These are phyloP conservation scores for Itoplectis maculator DNA, from an alignment of 2,888 invertebrate species.

Conservation along the genomic window DNA sequence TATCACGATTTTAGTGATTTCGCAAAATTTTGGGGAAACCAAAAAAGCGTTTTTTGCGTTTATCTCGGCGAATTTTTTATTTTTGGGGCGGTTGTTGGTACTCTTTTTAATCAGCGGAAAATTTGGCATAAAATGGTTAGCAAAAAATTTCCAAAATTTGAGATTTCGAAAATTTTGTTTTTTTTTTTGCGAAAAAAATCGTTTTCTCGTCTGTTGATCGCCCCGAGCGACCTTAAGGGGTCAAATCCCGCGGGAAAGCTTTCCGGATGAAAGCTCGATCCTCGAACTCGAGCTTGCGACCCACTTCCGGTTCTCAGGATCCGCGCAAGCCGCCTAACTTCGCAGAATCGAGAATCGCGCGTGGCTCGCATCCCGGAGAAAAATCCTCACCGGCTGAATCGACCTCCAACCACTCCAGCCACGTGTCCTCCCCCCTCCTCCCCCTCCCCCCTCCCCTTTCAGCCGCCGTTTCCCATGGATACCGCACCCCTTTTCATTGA, in stretches of 20 bases:
- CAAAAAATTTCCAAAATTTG: too few species aligned
- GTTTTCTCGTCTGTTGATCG: constrained; percentile 29
- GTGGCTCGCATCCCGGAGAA: not conserved
- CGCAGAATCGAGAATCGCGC: not conserved
- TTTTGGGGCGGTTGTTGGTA: too few species aligned
- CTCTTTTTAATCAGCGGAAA: too few species aligned
- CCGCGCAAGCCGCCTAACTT: not conserved
- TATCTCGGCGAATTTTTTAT: too few species aligned
- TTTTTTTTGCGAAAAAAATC: not conserved
- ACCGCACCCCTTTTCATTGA: constrained; percentile 11
- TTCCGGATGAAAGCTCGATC: constrained; percentile 28
- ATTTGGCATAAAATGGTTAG: too few species aligned
- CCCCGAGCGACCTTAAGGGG: too few species aligned
- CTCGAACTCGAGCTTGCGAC: not conserved
- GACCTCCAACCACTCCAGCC: constrained; percentile 5
- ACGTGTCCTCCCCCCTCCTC: not conserved
- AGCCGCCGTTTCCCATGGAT: not conserved
- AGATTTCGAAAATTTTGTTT: too few species aligned
- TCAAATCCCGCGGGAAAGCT: constrained; percentile 30
- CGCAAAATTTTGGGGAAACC: too few species aligned
- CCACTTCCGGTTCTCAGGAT: constrained; percentile 23
- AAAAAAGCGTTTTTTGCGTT: too few species aligned
- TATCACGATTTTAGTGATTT: too few species aligned
- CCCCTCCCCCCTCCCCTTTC: too few species aligned
- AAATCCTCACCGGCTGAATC: not conserved